Conservation (phyloP, 2,888 invertebrate species). For the Drosophila picticornis region DNA sequence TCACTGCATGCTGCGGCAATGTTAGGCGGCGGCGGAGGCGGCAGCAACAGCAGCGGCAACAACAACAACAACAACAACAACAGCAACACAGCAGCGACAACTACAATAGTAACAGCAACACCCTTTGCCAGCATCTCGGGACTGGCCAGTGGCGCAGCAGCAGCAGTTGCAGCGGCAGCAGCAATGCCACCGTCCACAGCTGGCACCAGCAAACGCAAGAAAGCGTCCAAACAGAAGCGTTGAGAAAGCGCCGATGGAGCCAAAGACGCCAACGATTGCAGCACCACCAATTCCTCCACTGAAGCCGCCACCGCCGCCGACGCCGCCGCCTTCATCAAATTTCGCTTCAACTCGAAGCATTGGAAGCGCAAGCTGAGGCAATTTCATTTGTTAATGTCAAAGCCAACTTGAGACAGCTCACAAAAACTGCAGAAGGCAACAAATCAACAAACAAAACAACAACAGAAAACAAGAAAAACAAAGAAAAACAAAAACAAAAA, state of each 20-base stretch:
- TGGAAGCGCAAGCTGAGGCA: conserved; percentile 71
- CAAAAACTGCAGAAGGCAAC: conserved; percentile 4
- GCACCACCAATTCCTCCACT: conserved; percentile 7
- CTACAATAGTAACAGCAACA: conserved; percentile 25
- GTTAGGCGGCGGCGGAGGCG: conserved; percentile 62
- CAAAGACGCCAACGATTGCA: conserved; percentile 1
- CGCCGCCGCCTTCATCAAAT: conserved; percentile 60
- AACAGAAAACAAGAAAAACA: conserved; percentile 4
- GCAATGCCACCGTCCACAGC: conserved; percentile 39
- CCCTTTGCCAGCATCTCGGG: conserved; percentile 16
- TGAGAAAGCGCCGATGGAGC: conserved; percentile 61
- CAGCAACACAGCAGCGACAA: conserved; percentile 8
- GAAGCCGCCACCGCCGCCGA: conserved; percentile 4
- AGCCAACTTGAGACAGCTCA: conserved; percentile 34
- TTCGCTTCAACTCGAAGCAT: conserved; percentile 73
- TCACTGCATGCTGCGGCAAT: conserved; percentile 83
- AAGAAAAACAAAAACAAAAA: not conserved
- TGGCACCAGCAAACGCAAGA: conserved; percentile 82
- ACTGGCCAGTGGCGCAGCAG: conserved; percentile 13
- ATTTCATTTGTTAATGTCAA: conserved; percentile 68
- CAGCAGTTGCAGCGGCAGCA: conserved; percentile 38
- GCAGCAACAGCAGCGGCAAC: conserved; percentile 19
- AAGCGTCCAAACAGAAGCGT: conserved; percentile 84
- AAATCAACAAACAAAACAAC: conserved; percentile 11
- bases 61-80: conserved; percentile 30